These are phyloP conservation scores for Remorina albescens DNA, from an alignment of 2,797 vertebrate genomes.

Conservation along the genomic window DNA sequence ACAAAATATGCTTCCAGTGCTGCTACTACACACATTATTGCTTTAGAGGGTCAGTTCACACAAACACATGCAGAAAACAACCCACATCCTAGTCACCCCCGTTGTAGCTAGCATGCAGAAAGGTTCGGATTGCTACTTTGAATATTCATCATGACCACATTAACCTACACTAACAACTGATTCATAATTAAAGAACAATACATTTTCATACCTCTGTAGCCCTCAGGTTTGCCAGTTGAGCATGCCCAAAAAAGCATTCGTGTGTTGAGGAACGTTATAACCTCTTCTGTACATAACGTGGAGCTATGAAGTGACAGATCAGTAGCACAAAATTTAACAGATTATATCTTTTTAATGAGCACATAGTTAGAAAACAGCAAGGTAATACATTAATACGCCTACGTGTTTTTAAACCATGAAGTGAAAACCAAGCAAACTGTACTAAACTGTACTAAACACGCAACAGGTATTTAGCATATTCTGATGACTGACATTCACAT, in stretches of 20 bases:
- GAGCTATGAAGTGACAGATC: conserved; percentile 82
- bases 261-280: conserved; percentile 94
- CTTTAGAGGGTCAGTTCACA: not conserved
- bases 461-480: not conserved
- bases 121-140: not conserved
- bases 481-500: not conserved
- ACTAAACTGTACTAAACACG: not conserved
- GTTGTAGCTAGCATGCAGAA: not conserved
- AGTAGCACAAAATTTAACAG: not conserved
- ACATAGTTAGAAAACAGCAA: not conserved
- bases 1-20: conserved; percentile 6
- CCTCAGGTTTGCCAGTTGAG: conserved; percentile 97
- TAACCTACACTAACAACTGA: not conserved
- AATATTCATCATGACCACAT: not conserved
- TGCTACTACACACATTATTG: not conserved
- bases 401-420: not conserved
- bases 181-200: not conserved
- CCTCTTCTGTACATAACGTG: conserved; percentile 95
- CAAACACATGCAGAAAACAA: not conserved
- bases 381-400: not conserved
- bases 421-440: conserved; percentile 1
- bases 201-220: conserved; percentile 90
- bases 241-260: conserved; percentile 99
- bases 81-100: not conserved
- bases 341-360: not conserved